Evolutionary conservation across 2,797 vertebrate species (phyloP).

Genomic region (Falco novaeseelandiae): DNA sequence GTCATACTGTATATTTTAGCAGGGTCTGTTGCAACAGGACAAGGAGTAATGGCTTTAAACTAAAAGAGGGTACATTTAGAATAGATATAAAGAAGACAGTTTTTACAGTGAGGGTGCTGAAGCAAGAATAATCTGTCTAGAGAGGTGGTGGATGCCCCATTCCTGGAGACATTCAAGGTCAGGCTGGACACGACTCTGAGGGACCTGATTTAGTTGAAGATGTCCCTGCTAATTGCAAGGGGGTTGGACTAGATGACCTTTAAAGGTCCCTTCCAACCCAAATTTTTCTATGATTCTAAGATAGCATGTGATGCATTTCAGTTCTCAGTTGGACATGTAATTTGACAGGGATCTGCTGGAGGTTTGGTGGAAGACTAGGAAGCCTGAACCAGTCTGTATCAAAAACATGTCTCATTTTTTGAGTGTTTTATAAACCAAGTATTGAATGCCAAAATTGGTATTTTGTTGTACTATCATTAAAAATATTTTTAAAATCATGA

Average conservation of each 20-base stretch:
- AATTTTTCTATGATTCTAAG: background rate
- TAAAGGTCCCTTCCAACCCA: background rate
- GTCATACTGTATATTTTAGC: background rate
- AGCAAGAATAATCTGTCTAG: background rate
- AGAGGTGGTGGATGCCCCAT: background rate
- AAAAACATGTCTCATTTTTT: background rate
- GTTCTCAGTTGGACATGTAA: background rate
- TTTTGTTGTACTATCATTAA: background rate
- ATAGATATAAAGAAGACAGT: background rate
- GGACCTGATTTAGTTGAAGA: background rate
- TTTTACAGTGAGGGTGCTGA: background rate
- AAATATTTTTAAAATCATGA: background rate
- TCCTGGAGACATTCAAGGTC: background rate
- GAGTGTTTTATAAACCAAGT: background rate
- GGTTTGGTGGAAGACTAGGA: background rate
- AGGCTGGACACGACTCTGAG: background rate
- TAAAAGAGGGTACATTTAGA: background rate
- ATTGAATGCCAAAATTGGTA: background rate
- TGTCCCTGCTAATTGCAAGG: fast-evolving
- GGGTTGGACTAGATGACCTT: background rate
- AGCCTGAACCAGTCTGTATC: background rate
- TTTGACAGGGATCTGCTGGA: background rate
- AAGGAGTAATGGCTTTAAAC: background rate
- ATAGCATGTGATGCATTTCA: background rate
- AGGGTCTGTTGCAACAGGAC: background rate